Conservation (phyloP, 2,113 vertebrate species). For the Tyto alba region DNA sequence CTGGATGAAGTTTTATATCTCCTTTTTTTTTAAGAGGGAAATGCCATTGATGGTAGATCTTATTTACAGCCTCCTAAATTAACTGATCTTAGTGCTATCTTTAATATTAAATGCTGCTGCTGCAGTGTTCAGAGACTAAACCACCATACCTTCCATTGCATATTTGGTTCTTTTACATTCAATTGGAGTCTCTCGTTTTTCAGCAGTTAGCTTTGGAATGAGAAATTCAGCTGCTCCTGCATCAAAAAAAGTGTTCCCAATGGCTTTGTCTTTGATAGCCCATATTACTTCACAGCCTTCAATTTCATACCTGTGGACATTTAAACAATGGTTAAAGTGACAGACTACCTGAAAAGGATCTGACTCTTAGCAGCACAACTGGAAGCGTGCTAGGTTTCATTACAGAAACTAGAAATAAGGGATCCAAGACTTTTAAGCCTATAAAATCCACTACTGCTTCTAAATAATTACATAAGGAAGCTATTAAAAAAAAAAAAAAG, state of each 20-base stretch:
- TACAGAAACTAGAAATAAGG: background rate
- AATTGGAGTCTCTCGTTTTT: constrained; percentile 63
- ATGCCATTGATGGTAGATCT: background rate
- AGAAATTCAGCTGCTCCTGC: constrained; percentile 94
- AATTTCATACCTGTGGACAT: constrained; percentile 79
- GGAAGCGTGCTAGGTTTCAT: background rate
- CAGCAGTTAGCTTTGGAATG: constrained; percentile 77
- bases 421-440: background rate
- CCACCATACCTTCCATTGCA: constrained; percentile 75
- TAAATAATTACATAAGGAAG: background rate
- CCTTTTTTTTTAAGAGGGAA: background rate
- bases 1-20: background rate
- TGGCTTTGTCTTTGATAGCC: constrained; percentile 94
- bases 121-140: background rate
- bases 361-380: background rate
- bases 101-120: background rate
- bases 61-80: background rate
- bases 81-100: background rate
- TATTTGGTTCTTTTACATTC: constrained; percentile 85
- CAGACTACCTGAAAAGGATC: background rate
- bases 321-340: background rate
- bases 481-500: background rate
- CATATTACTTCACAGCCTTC: constrained; percentile 93
- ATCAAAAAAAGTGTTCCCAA: constrained; percentile 96
- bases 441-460: background rate